A percentile compares a stretch with the other conserved stretches of the same genome.
phyloP scores from a whole-genome alignment of 2,888 invertebrate species.

The Drosophila paracracens region DNA sequence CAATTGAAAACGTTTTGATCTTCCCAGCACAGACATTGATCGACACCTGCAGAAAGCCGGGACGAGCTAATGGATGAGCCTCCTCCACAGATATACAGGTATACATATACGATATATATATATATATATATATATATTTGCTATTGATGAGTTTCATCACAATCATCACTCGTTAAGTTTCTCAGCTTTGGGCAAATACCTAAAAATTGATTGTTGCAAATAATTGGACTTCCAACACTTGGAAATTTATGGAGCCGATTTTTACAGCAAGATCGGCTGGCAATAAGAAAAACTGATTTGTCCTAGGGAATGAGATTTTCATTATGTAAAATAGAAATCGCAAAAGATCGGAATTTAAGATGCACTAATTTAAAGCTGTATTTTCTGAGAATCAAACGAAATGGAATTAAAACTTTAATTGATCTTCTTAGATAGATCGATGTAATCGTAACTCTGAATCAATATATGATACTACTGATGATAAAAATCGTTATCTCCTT shows the following conservation, averaged over 20 bases:
- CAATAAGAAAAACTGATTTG: background rate
- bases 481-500: background rate
- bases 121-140: background rate
- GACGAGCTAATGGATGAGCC: conserved; percentile 12
- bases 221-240: background rate
- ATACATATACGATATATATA: background rate
- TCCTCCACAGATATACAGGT: background rate
- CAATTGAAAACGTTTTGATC: conserved; percentile 49
- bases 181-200: background rate
- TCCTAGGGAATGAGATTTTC: background rate
- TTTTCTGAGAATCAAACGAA: background rate
- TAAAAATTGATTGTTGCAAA: background rate
- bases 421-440: background rate
- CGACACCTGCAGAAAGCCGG: conserved; percentile 30
- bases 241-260: background rate
- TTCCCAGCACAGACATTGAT: conserved; percentile 16
- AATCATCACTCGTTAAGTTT: background rate
- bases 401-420: background rate
- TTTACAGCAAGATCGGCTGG: background rate
- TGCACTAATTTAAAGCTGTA: background rate
- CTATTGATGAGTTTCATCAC: background rate
- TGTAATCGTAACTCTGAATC: background rate
- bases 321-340: background rate
- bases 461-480: background rate
- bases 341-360: background rate